Evolutionary conservation across 2,888 invertebrate species (phyloP), one percentile per base, ranked within the genome.

Genomic region (Lapara coniferarum): DNA sequence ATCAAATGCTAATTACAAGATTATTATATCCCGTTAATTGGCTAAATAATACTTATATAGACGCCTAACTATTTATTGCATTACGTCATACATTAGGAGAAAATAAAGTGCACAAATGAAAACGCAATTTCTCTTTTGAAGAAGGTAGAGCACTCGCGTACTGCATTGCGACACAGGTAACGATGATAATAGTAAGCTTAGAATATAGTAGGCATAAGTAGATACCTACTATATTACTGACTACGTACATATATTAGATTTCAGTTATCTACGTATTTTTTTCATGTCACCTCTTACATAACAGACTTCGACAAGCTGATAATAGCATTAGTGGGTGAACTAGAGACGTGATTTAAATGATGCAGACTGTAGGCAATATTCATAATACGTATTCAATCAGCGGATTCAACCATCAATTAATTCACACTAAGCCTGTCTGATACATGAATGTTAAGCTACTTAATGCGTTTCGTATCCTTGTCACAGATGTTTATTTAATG

Each of bases 41-140:
- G 37, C 37, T 37, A 8, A 37, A 37, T 37, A 37, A 37, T 37
- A 37, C 8, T 37, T 37, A 37, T 37, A 37, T 37, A 8, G 8
- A 37, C 8, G 37, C 5, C 2, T 3, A 7, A 7, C 37, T 37
- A 37, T 37, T 37, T 37, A 37, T 37, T 37, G 12, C 56, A 14
- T 69, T 69, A 63, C 55, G n/a, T 30, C 46, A 51, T 30, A 3
- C 7, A 46, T 58, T 68, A 52, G 8, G 55, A 66, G 13, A 25
- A 53, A 52, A 51, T 19, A 53, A 55, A 63, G 52, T 69, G 19
- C 37, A 57, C 57, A 66, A 70, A 75, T 74, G 82, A 83, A 83
- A 82, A 80, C 71, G 70, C 56, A 71, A 69, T 68, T 77, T 81
- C 75, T 66, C 83, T 82, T 79, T 82, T 80, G 69, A 77, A 44